These are phyloP conservation scores for roundworm (Caenorhabditis elegans) DNA, from an alignment of 1,140 invertebrate species.

Conservation along the genomic window WBcel235 BX284603.4:11232501-11233000, in stretches of 20 bases:
- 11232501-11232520: not conserved
- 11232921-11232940: no score
- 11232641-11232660: constrained; percentile 33
- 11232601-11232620: not conserved
- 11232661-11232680: not conserved
- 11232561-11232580: constrained; percentile 3
- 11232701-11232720: not conserved
- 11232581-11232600: constrained; percentile 8
- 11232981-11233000: constrained; percentile 28
- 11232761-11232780: no score
- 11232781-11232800: no score
- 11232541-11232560: not conserved
- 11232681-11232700: constrained; percentile 21
- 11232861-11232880: no score
- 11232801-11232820: no score
- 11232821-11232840: no score
- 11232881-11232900: no score
- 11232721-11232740: no score
- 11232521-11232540: not conserved
- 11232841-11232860: no score
- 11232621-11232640: constrained; percentile 34
- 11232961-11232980: constrained; percentile 34
- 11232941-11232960: no score
- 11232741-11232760: no score
- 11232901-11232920: not conserved